A percentile compares a stretch with the other conserved stretches of the same genome.
Evolutionary conservation across 2,888 invertebrate species (phyloP).

Genomic region (Arctia plantaginis): DNA sequence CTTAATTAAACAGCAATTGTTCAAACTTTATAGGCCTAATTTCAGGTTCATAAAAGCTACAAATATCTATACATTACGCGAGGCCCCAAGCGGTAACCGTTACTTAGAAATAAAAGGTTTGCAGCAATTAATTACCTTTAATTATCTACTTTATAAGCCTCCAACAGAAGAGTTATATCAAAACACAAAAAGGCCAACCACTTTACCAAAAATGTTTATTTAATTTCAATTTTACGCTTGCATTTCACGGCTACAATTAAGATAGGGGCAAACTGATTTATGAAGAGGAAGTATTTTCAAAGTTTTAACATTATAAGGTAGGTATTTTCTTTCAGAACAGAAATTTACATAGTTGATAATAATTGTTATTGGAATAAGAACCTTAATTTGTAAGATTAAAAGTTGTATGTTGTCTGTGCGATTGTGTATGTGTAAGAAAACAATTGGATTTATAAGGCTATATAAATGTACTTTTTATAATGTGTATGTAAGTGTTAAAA

Average conservation of each 20-base stretch:
- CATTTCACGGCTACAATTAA: conserved; percentile 61
- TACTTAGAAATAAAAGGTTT: conserved; percentile 47
- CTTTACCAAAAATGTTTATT: conserved; percentile 44
- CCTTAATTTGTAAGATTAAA: not conserved
- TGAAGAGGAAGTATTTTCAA: conserved; percentile 46
- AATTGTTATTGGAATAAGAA: not conserved
- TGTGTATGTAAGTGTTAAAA: not conserved
- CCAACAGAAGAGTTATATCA: conserved; percentile 11
- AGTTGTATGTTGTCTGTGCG: not conserved
- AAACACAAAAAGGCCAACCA: conserved; percentile 30
- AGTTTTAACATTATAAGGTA: conserved; percentile 8
- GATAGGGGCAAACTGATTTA: conserved; percentile 63
- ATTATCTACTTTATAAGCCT: conserved; percentile 6
- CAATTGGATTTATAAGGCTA: not conserved
- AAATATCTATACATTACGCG: conserved; percentile 1
- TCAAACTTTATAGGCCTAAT: not conserved
- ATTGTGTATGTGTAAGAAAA: not conserved
- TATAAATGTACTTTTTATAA: not conserved
- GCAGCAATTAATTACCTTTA: conserved; percentile 5
- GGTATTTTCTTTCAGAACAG: conserved; percentile 12
- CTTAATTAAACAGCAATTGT: not conserved
- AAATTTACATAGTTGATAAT: not conserved
- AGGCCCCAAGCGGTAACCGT: conserved; percentile 44
- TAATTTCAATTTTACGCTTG: conserved; percentile 56
- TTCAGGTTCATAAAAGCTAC: not conserved